Conservation (phyloP, 1,140 invertebrate genomes). For the Diprion similis region DNA sequence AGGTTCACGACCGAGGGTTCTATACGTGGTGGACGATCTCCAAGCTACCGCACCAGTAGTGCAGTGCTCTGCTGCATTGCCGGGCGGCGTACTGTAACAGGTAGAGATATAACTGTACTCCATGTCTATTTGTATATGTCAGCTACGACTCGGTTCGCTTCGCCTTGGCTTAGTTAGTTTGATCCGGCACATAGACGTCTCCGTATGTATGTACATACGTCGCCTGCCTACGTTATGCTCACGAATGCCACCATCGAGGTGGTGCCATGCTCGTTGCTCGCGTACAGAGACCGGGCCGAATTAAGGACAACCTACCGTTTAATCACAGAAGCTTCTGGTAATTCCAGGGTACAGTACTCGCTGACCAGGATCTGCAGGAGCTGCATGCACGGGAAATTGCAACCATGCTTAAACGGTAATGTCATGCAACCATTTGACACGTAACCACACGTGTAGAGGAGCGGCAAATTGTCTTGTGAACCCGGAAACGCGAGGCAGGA, state of each 20-base stretch:
- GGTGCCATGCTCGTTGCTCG: neutral
- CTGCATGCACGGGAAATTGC: conserved; percentile 24
- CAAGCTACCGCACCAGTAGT: neutral
- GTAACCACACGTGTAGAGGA: neutral
- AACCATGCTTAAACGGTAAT: conserved; percentile 40
- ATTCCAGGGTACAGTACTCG: conserved; percentile 47
- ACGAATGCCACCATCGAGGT: neutral
- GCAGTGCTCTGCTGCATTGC: neutral
- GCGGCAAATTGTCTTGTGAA: conserved; percentile 18
- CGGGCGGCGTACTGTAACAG: neutral
- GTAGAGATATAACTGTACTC: neutral
- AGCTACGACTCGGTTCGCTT: neutral
- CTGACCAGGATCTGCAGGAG: conserved; percentile 20
- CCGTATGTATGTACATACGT: neutral
- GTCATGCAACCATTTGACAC: conserved; percentile 16
- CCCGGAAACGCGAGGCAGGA: conserved; percentile 26
- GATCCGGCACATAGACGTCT: neutral
- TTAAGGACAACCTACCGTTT: conserved; percentile 35
- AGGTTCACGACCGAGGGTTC: conserved; percentile 4
- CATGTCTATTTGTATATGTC: neutral
- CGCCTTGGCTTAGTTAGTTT: neutral
- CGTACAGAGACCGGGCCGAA: neutral
- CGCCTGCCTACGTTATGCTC: neutral
- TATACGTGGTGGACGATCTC: neutral
- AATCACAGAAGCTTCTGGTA: conserved; percentile 48